Percentiles rank a stretch among this genome's conserved stretches.
Conservation (phyloP, 1,140 invertebrate genomes). For the Atta cephalotes region DNA sequence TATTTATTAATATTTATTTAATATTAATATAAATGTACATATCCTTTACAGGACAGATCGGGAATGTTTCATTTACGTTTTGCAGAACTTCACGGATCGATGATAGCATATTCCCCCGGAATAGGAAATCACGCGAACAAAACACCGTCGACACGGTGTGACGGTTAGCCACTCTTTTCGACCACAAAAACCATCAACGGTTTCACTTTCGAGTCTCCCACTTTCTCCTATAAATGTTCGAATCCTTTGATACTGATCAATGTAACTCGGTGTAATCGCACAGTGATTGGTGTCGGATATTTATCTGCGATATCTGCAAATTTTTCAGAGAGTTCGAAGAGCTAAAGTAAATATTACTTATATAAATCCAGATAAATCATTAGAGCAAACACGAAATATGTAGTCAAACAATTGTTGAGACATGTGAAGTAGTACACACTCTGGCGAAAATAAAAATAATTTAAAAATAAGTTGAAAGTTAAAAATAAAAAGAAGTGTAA, state of each 20-base stretch:
- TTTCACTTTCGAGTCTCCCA: constrained; percentile 71
- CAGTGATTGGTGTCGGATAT: neutral
- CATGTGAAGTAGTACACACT: neutral
- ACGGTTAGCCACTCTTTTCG: constrained; percentile 24
- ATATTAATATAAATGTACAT: neutral
- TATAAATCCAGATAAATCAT: neutral
- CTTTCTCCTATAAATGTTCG: constrained; percentile 80
- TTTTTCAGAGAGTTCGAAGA: neutral
- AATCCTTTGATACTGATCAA: constrained; percentile 54
- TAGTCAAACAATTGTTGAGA: neutral
- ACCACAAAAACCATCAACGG: constrained; percentile 56
- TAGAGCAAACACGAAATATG: neutral
- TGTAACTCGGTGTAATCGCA: constrained; percentile 24
- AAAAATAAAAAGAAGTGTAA: too few species aligned
- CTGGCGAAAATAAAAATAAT: too few species aligned
- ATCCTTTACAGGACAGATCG: neutral
- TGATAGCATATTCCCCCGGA: neutral
- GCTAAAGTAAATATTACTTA: neutral
- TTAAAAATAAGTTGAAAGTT: too few species aligned
- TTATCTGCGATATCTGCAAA: neutral
- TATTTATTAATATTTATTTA: constrained; percentile 7
- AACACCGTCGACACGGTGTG: constrained; percentile 46
- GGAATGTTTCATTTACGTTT: constrained; percentile 12
- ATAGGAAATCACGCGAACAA: constrained; percentile 34
- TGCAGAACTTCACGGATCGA: constrained; percentile 12